phyloP scores from a whole-genome alignment of 2,797 vertebrate species.

The Scolopax bukidnonensis region DNA sequence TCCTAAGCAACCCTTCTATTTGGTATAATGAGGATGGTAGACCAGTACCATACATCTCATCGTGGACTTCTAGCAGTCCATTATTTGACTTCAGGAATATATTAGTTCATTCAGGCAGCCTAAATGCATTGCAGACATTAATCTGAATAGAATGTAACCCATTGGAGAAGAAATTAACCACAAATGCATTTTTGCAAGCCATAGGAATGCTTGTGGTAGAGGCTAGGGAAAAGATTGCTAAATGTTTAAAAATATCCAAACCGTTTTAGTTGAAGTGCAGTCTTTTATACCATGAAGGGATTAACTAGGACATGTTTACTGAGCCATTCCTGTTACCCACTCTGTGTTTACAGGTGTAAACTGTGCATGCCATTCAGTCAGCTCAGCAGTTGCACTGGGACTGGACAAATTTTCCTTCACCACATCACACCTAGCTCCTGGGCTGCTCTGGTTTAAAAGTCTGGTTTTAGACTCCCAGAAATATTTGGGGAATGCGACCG shows the following conservation, averaged over 20 bases:
- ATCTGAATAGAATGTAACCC: neutral
- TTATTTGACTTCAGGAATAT: neutral
- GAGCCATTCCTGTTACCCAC: slow-evolving; percentile 39
- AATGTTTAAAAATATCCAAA: slow-evolving; percentile 59
- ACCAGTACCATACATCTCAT: neutral
- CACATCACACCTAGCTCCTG: slow-evolving; percentile 62
- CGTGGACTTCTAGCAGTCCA: neutral
- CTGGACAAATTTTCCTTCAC: slow-evolving; percentile 27
- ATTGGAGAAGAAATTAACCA: neutral
- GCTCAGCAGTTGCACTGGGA: slow-evolving; percentile 12
- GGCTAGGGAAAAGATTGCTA: neutral
- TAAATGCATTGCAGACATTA: neutral
- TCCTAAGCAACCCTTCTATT: neutral
- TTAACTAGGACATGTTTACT: slow-evolving; percentile 61
- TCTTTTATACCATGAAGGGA: neutral
- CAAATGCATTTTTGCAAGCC: neutral
- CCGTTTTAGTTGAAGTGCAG: slow-evolving; percentile 13
- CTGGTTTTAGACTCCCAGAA: slow-evolving; percentile 57
- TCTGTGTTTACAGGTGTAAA: slow-evolving; percentile 63
- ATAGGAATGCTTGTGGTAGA: slow-evolving; percentile 3
- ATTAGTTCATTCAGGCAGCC: neutral
- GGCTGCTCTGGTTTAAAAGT: slow-evolving; percentile 55
- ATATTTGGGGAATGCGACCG: slow-evolving; percentile 64
- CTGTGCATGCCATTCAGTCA: slow-evolving; percentile 52
- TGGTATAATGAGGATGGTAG: neutral